Conservation (phyloP, 64 coral and sea anemone genomes). For the Montipora foliosa region DNA sequence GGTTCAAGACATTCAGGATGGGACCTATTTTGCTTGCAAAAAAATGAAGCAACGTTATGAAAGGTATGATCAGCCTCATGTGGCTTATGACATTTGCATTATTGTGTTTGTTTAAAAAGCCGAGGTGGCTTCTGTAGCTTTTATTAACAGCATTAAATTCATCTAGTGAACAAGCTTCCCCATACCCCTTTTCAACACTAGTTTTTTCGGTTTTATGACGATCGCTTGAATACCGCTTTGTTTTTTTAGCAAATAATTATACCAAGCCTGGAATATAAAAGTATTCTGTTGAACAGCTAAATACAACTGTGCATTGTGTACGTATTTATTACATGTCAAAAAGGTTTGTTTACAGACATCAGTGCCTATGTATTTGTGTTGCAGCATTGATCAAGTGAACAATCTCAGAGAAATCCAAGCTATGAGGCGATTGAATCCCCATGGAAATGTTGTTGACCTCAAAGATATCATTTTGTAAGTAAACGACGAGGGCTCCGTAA, state of each 20-base stretch:
- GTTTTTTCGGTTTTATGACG: not conserved
- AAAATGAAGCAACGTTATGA: constrained; percentile 99
- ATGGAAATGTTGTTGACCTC: constrained; percentile 92
- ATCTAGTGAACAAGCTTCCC: not conserved
- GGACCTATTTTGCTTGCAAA: constrained; percentile 96
- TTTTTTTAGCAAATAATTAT: not conserved
- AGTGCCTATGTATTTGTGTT: constrained; percentile 9
- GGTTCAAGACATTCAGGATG: constrained; percentile 95
- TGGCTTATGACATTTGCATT: not conserved
- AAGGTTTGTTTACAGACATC: not conserved
- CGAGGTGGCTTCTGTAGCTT: not conserved
- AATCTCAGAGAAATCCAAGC: constrained; percentile 97
- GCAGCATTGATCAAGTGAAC: constrained; percentile 98
- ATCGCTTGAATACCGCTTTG: no score
- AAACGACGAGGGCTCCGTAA: not conserved
- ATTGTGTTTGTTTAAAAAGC: not conserved
- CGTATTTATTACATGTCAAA: not conserved
- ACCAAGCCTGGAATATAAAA: no score
- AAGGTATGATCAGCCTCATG: constrained; percentile 47
- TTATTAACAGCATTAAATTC: not conserved
- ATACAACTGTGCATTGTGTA: no score
- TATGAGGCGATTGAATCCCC: constrained; percentile 90
- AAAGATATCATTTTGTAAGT: constrained; percentile 99
- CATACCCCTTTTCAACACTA: not conserved
- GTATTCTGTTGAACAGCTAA: no score